Percentiles rank a stretch among this genome's conserved stretches.
Conservation (phyloP, 2,888 invertebrate species). For the Beris morrisii region DNA sequence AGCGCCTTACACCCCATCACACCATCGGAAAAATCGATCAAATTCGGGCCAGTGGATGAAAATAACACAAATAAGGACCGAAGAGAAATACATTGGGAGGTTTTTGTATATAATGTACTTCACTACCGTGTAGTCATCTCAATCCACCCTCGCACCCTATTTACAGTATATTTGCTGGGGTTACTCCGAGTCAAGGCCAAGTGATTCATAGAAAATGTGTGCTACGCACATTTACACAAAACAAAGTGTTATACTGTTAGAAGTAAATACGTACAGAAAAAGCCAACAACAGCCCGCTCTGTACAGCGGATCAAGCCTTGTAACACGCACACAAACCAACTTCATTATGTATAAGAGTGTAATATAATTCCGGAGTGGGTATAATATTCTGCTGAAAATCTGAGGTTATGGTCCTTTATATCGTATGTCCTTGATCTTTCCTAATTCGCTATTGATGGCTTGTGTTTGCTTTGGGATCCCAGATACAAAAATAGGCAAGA, state of each 20-base stretch:
- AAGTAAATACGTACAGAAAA: slow-evolving; percentile 2
- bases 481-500: background rate
- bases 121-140: background rate
- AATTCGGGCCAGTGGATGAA: slow-evolving; percentile 35
- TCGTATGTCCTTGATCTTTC: slow-evolving; percentile 38
- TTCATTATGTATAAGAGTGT: too few relatives aligned
- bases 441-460: slow-evolving; percentile 27
- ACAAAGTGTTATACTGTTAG: background rate
- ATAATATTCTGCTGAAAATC: slow-evolving; percentile 17
- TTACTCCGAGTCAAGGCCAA: slow-evolving; percentile 41
- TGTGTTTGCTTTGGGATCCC: background rate
- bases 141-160: slow-evolving; percentile 1
- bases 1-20: background rate
- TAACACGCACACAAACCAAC: slow-evolving; percentile 2
- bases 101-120: too few relatives aligned
- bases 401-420: slow-evolving; percentile 36
- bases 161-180: too few relatives aligned
- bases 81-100: background rate
- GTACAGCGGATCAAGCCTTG: background rate
- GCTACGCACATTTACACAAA: slow-evolving; percentile 21
- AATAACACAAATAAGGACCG: slow-evolving; percentile 19
- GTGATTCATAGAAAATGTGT: slow-evolving; percentile 32
- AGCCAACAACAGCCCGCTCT: too few relatives aligned
- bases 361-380: slow-evolving; percentile 6
- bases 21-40: slow-evolving; percentile 21